Conservation (phyloP, 2,888 invertebrate genomes). For the Physocephala rufipes region DNA sequence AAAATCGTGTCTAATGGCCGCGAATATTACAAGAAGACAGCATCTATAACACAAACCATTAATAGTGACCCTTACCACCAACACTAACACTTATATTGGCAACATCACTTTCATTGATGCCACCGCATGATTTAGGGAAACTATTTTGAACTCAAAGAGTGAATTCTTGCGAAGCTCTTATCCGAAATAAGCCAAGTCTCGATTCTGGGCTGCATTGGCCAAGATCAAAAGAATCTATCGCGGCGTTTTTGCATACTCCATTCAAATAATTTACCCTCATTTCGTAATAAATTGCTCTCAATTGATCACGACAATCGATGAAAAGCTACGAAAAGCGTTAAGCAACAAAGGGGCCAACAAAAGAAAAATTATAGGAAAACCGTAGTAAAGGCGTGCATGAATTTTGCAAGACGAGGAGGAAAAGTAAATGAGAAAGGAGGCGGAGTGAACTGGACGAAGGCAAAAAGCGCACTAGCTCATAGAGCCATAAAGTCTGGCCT, state of each 20-base stretch:
- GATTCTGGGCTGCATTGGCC: slow-evolving; percentile 28
- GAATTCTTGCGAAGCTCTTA: slow-evolving; percentile 18
- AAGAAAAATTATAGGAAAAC: neutral
- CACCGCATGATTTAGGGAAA: slow-evolving; percentile 31
- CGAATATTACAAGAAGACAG: slow-evolving; percentile 59
- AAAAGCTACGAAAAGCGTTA: slow-evolving; percentile 24
- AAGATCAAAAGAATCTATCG: slow-evolving; percentile 62
- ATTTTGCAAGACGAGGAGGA: neutral
- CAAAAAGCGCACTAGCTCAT: slow-evolving; percentile 2
- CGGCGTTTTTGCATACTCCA: slow-evolving; percentile 51
- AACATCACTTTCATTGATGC: neutral
- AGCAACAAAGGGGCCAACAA: neutral
- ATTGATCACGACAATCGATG: slow-evolving; percentile 60
- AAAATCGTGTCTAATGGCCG: slow-evolving; percentile 60
- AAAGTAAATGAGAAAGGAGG: neutral
- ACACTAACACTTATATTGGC: neutral
- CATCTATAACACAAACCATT: slow-evolving; percentile 44
- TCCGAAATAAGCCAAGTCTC: slow-evolving; percentile 15
- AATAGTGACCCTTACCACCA: neutral
- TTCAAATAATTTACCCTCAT: slow-evolving; percentile 67
- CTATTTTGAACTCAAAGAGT: slow-evolving; percentile 30
- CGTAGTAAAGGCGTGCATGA: neutral
- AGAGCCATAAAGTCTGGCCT: slow-evolving; percentile 1
- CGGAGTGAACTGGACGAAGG: neutral
- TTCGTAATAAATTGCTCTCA: slow-evolving; percentile 68